Percentiles rank a stretch among this genome's conserved stretches.
Evolutionary conservation across 2,888 invertebrate species (phyloP).

Genomic region (Pimpla rufipes): DNA sequence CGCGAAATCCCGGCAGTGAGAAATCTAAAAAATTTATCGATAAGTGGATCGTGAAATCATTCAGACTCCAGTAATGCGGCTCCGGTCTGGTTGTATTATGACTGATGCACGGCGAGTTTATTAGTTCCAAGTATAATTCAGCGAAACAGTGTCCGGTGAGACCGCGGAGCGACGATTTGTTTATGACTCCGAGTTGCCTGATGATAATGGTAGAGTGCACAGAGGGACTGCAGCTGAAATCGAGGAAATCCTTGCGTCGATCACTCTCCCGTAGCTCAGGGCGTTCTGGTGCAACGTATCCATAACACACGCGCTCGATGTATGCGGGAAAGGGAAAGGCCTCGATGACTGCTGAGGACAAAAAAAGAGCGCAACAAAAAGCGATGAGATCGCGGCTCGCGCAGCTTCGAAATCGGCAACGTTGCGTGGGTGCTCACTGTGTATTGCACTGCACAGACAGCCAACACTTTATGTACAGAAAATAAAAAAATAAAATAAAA

Average conservation of each 20-base stretch:
- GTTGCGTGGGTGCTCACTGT: conserved; percentile 22
- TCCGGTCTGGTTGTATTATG: neutral
- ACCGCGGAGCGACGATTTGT: conserved; percentile 50
- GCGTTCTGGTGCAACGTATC: conserved; percentile 68
- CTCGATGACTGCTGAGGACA: conserved; percentile 29
- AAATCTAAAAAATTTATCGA: neutral
- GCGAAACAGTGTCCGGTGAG: neutral
- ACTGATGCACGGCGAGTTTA: conserved; percentile 35
- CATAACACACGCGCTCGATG: conserved; percentile 34
- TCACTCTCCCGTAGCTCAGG: conserved; percentile 60
- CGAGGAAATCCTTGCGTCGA: conserved; percentile 64
- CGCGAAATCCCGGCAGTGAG: too few relatives aligned
- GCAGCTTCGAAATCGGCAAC: conserved; percentile 19
- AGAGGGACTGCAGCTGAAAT: conserved; percentile 24
- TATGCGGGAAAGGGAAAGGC: conserved; percentile 56
- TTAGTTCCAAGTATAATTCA: conserved; percentile 42
- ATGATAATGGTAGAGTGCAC: conserved; percentile 51
- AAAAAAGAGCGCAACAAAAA: conserved; percentile 38
- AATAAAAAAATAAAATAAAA: neutral
- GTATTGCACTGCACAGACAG: neutral
- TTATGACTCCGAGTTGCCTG: conserved; percentile 49
- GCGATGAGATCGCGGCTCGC: neutral
- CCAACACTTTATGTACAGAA: too few relatives aligned
- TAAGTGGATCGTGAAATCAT: conserved; percentile 14
- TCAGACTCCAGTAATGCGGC: neutral